A percentile compares a stretch with the other conserved stretches of the same genome.
phyloP scores from a whole-genome alignment of 2,797 vertebrate species.

The Notolepis coatsorum region DNA sequence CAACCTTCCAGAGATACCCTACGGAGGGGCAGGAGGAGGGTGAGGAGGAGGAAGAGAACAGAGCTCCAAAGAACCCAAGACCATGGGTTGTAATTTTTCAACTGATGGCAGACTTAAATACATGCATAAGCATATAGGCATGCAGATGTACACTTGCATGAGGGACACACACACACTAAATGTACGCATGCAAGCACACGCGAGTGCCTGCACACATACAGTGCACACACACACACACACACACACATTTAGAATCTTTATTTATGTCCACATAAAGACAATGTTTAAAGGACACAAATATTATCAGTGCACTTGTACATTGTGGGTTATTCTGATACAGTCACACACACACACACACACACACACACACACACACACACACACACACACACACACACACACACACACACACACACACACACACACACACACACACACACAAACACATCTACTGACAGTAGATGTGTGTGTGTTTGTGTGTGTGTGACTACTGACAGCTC shows the following conservation, averaged over 20 bases:
- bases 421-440: too few species aligned
- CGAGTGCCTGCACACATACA: background rate
- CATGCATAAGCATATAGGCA: background rate
- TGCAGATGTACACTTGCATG: background rate
- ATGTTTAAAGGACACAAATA: too few species aligned
- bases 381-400: constrained; percentile 14
- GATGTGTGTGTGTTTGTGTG: too few species aligned
- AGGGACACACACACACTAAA: background rate
- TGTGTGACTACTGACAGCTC: constrained; percentile 25
- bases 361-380: background rate
- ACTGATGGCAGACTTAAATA: background rate
- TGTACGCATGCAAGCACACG: too few species aligned
- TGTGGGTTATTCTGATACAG: background rate
- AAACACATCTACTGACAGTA: too few species aligned
- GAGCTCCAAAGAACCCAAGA: constrained; percentile 10
- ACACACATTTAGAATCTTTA: too few species aligned
- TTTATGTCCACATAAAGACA: background rate
- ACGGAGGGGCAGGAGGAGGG: background rate
- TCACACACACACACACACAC: background rate
- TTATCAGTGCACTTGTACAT: too few species aligned
- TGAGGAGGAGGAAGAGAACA: background rate
- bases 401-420: background rate
- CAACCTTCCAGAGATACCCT: background rate
- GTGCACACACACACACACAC: background rate
- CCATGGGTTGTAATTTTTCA: constrained; percentile 14